A percentile compares a stretch with the other conserved stretches of the same genome.
These are phyloP conservation scores for Pseudocheirus occidentalis DNA, from an alignment of 2,797 vertebrate genomes.

Conservation along the genomic window DNA sequence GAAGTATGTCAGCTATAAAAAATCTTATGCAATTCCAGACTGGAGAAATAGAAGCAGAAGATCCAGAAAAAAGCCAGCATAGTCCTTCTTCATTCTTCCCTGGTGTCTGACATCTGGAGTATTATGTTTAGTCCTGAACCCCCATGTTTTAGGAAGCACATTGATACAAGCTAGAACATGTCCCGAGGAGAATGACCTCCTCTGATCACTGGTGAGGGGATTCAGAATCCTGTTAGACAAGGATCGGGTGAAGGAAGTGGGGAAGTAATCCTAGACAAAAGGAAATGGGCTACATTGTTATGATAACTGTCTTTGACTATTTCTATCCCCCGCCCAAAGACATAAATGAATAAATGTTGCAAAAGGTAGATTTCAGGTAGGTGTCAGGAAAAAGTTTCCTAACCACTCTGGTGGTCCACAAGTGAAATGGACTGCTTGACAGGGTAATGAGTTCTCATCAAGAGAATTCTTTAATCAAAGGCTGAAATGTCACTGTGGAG, in stretches of 20 bases:
- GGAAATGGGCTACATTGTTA: background rate
- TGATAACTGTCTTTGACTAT: background rate
- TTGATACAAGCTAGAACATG: background rate
- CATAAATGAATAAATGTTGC: background rate
- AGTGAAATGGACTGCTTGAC: background rate
- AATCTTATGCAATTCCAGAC: background rate
- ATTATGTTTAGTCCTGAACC: background rate
- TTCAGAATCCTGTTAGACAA: background rate
- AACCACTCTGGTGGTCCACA: background rate
- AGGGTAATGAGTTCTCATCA: background rate
- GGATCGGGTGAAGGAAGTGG: background rate
- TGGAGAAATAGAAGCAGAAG: background rate
- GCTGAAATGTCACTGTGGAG: background rate
- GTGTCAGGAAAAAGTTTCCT: background rate
- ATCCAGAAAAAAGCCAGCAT: background rate
- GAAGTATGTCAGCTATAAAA: background rate
- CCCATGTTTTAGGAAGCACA: background rate
- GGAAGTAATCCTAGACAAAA: background rate
- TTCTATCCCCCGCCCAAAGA: background rate
- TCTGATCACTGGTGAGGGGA: background rate
- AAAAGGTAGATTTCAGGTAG: background rate
- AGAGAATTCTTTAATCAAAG: background rate
- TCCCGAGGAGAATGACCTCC: background rate
- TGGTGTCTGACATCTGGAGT: background rate
- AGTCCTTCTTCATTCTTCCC: background rate